A percentile compares a stretch with the other conserved stretches of the same genome.
Evolutionary conservation across 2,113 vertebrate species (phyloP).

Genomic region (Loxodonta africana): DNA sequence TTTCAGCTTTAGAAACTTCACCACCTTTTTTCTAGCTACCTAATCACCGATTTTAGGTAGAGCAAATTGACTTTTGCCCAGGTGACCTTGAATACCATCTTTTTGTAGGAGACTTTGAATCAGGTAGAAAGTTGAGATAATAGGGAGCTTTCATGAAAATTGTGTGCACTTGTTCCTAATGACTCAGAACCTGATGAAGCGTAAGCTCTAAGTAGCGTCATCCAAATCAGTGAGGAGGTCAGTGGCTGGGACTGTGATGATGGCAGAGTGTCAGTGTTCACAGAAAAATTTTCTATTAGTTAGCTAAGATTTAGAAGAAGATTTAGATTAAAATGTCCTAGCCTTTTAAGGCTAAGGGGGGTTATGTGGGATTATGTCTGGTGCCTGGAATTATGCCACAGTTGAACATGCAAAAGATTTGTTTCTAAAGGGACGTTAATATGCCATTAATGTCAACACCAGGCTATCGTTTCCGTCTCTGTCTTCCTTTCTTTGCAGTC

Average conservation of each 20-base stretch:
- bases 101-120: conserved; percentile 14
- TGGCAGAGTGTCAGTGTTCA: neutral
- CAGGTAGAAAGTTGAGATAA: neutral
- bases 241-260: neutral
- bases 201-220: neutral
- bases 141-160: neutral
- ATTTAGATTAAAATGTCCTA: neutral
- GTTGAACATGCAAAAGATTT: neutral
- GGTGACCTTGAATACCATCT: neutral
- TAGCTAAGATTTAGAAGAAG: neutral
- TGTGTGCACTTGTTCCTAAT: neutral
- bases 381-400: neutral
- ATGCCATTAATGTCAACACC: neutral
- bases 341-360: neutral
- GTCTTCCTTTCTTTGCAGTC: conserved; percentile 88
- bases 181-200: neutral
- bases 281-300: neutral
- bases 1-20: conserved; percentile 46
- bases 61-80: neutral
- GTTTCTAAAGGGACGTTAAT: neutral
- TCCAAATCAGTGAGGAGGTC: neutral
- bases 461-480: neutral
- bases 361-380: neutral
- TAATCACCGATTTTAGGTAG: neutral
- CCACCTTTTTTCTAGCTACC: neutral